Percentiles rank a stretch among this genome's conserved stretches.
These are phyloP conservation scores for Okamejei kenojei DNA, from an alignment of 2,797 vertebrate species.

Conservation along the genomic window DNA sequence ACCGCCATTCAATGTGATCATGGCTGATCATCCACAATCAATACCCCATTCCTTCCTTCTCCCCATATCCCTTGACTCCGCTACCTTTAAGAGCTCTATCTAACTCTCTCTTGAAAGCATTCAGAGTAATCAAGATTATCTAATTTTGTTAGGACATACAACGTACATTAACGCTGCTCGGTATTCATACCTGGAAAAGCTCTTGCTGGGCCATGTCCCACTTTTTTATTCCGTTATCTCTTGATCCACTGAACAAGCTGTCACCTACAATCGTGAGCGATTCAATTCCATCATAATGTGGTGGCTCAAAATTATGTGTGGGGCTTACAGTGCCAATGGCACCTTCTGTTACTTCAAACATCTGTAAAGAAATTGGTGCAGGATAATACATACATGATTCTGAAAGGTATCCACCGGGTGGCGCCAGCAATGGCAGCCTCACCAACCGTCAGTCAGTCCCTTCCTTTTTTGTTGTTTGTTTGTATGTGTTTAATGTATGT, in stretches of 20 bases:
- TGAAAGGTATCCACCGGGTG: neutral
- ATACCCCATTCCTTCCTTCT: too few species aligned
- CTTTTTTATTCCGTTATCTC: slow-evolving; percentile 96
- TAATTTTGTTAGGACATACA: neutral
- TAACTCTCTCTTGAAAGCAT: too few species aligned
- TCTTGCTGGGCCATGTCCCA: slow-evolving; percentile 93
- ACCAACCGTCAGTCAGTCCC: too few species aligned
- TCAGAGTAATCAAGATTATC: neutral
- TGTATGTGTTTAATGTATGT: too few species aligned
- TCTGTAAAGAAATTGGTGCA: slow-evolving; percentile 56
- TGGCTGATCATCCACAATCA: too few species aligned
- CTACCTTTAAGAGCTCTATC: too few species aligned
- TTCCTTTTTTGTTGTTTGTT: too few species aligned
- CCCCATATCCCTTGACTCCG: too few species aligned
- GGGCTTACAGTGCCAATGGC: slow-evolving; percentile 81
- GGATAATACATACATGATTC: neutral
- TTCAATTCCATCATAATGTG: slow-evolving; percentile 96
- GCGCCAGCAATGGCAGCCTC: too few species aligned
- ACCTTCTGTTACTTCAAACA: slow-evolving; percentile 90
- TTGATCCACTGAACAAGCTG: slow-evolving; percentile 86
- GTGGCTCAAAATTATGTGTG: slow-evolving; percentile 90
- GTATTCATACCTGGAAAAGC: slow-evolving; percentile 75
- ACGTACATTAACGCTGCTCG: neutral
- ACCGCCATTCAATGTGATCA: too few species aligned
- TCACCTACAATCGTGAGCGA: slow-evolving; percentile 83